Conservation (phyloP, 2,888 invertebrate genomes). For the Noctua janthina region DNA sequence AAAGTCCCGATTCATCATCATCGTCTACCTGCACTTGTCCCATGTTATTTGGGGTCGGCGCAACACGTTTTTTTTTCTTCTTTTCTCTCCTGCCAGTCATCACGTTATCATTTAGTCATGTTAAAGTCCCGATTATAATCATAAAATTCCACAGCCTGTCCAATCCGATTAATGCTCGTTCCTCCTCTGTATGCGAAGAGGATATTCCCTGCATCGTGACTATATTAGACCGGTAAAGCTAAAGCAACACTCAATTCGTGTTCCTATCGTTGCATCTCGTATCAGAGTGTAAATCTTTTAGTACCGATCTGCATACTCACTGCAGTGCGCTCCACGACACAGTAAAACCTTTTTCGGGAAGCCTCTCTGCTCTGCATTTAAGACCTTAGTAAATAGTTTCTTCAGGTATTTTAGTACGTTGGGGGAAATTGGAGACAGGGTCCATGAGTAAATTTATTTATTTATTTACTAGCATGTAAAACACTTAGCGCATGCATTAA, state of each 20-base stretch:
- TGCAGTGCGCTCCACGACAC: constrained; percentile 44
- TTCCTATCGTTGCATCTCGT: constrained; percentile 20
- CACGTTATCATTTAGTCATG: too few relatives aligned
- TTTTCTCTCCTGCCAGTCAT: too few relatives aligned
- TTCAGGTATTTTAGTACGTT: not conserved
- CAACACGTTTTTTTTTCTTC: too few relatives aligned
- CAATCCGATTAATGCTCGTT: not conserved
- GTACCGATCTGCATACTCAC: constrained; percentile 51
- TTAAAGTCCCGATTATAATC: not conserved
- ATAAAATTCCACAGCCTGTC: not conserved
- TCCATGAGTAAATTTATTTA: not conserved
- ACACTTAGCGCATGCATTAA: too few relatives aligned
- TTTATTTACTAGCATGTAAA: too few relatives aligned
- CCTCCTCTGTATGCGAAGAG: not conserved
- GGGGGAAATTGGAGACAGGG: not conserved
- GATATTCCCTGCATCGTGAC: not conserved
- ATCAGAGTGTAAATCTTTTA: constrained; percentile 54
- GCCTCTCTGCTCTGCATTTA: constrained; percentile 9
- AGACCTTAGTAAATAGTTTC: constrained; percentile 13
- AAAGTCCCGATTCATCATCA: too few relatives aligned
- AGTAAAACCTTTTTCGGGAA: constrained; percentile 30
- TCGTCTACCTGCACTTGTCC: too few relatives aligned
- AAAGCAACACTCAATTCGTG: constrained; percentile 30
- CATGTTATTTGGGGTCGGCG: too few relatives aligned
- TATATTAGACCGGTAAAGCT: constrained; percentile 2